Evolutionary conservation across 2,888 invertebrate genomes (phyloP), one percentile per base, ranked within the genome.

Genomic region (Coleophora deauratella): DNA sequence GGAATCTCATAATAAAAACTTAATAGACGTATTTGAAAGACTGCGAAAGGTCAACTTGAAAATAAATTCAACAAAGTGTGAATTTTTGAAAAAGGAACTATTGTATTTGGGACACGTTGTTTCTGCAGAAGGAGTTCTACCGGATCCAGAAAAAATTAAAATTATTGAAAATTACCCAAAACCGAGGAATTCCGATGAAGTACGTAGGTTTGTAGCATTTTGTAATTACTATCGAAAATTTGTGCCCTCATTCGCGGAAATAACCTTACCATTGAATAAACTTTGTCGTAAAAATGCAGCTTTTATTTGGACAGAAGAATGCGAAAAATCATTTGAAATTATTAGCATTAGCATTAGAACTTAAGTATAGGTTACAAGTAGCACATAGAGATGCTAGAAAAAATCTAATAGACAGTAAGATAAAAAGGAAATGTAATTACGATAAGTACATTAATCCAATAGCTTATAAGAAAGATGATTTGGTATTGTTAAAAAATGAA

Each of bases 171-270:
- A 45, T 30, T 45, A 45, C 13, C 45, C 44, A 9, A 15, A 10
- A 2, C 48, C 45, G 8, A 40, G 39, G 31, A 45, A 38, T 13
- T 9, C 33, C 7, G 41, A 49, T 3, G 49, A 49, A 43, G 35
- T 45, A 7, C 42, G 37, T 35, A 13, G 41, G 13, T n/a, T n/a
- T n/a, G n/a, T n/a, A n/a, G n/a, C n/a, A n/a, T n/a, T n/a, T n/a
- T 40, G 33, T n/a, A 45, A 45, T 33, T 45, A 42, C 28, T 49
- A 46, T 14, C 21, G 49, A 21, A 46, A 40, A 33, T 49, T 46
- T 33, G 43, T 49, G 10, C 33, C 15, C 9, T 32, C 33, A 4
- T 49, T 46, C 42, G 40, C 45, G 9, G n/a, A 42, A 27, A 40
- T 44, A 40, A 13, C 44, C 1, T 9, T 30, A 10, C 42, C 42